These are phyloP conservation scores for Geodia barretti DNA, from an alignment of 37 sponge, comb jelly and placozoan genomes.

Conservation along the genomic window DNA sequence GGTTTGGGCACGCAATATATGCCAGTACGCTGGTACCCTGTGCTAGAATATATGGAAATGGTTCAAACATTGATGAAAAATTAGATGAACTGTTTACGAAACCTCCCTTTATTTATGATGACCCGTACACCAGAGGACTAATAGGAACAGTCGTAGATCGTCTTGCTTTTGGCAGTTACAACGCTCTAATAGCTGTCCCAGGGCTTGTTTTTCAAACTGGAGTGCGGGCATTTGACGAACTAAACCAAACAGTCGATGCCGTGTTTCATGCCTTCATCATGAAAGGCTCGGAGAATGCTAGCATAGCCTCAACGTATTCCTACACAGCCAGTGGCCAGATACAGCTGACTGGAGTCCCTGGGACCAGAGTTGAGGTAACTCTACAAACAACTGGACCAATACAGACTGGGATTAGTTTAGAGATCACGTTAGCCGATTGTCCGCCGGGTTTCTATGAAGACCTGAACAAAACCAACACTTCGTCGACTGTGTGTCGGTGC, in stretches of 20 bases:
- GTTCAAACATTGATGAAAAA: background rate
- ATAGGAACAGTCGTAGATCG: background rate
- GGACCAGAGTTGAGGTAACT: background rate
- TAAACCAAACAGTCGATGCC: slow-evolving; percentile 11
- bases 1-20: slow-evolving; percentile 24
- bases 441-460: slow-evolving; percentile 35
- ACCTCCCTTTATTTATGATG: background rate
- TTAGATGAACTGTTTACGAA: background rate
- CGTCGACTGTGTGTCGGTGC: background rate
- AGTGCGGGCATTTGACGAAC: slow-evolving; percentile 4
- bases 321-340: background rate
- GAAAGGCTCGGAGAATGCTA: background rate
- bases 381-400: slow-evolving; percentile 1
- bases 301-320: background rate
- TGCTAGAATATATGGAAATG: background rate
- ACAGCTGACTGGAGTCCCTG: slow-evolving; percentile 3
- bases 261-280: background rate
- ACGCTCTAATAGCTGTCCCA: background rate
- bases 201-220: background rate
- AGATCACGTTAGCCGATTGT: slow-evolving; percentile 1
- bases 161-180: too few relatives aligned
- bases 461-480: too few relatives aligned
- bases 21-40: slow-evolving; percentile 27
- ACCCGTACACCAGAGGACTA: too few relatives aligned
- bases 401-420: background rate